These are phyloP conservation scores for Daktulosphaira vitifoliae DNA, from an alignment of 1,140 invertebrate genomes.

Conservation along the genomic window DNA sequence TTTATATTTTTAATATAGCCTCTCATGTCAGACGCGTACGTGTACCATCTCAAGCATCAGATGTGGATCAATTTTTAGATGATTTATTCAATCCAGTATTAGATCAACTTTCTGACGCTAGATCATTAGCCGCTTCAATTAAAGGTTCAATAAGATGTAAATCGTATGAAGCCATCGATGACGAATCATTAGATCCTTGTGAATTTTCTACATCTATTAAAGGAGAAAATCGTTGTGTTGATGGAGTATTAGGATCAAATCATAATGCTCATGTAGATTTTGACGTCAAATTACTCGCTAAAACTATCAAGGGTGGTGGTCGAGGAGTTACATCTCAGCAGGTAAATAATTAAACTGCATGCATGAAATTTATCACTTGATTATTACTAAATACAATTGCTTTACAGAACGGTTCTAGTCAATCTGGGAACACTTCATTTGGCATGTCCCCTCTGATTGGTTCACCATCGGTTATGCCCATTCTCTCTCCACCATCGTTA, in stretches of 20 bases:
- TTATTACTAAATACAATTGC: constrained; percentile 13
- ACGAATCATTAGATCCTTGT: constrained; percentile 5
- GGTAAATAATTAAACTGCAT: neutral
- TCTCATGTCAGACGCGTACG: constrained; percentile 80
- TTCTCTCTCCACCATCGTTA: constrained; percentile 54
- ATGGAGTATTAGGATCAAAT: no score
- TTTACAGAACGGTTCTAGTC: constrained; percentile 10
- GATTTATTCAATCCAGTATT: constrained; percentile 91
- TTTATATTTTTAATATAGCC: no score
- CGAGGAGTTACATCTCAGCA: constrained; percentile 11
- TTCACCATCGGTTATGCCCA: constrained; percentile 43
- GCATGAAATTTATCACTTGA: neutral
- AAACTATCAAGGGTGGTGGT: constrained; percentile 12
- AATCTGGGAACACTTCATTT: constrained; percentile 15
- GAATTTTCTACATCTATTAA: constrained; percentile 55
- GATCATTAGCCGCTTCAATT: constrained; percentile 85
- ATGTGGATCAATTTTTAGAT: constrained; percentile 93
- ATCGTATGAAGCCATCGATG: neutral
- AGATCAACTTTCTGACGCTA: constrained; percentile 83
- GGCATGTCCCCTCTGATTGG: constrained; percentile 42
- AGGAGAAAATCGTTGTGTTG: constrained; percentile 48
- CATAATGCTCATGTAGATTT: neutral
- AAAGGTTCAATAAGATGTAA: constrained; percentile 66
- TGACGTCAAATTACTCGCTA: neutral
- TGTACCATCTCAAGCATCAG: constrained; percentile 85